A percentile compares a stretch with the other conserved stretches of the same genome.
Evolutionary conservation across 2,797 vertebrate species (phyloP).

Genomic region (Ptychadena robeensis): DNA sequence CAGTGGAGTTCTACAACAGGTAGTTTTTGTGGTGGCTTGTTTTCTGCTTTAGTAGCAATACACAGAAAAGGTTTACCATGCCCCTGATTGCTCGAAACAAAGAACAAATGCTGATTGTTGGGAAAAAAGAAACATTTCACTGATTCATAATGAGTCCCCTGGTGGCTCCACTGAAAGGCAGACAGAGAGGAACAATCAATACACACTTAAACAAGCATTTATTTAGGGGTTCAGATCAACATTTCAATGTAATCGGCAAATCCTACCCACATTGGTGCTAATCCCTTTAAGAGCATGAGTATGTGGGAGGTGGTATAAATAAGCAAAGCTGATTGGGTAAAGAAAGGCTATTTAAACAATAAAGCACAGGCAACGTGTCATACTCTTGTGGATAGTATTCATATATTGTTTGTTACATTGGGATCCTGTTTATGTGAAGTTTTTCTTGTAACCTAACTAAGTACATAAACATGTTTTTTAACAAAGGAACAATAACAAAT

Average conservation of each 20-base stretch:
- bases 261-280: background rate
- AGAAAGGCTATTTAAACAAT: too few species aligned
- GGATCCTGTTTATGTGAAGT: too few species aligned
- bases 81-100: slow-evolving; percentile 6
- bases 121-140: slow-evolving; percentile 15
- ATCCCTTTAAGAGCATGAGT: background rate
- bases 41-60: background rate
- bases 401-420: too few species aligned
- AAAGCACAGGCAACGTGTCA: too few species aligned
- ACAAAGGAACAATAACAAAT: too few species aligned
- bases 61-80: background rate
- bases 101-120: background rate
- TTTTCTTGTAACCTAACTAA: too few species aligned
- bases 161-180: slow-evolving; percentile 1
- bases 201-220: slow-evolving; percentile 21
- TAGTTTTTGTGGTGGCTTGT: background rate
- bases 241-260: slow-evolving; percentile 7
- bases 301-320: too few species aligned
- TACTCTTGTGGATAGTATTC: background rate
- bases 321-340: too few species aligned
- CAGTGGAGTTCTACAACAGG: background rate
- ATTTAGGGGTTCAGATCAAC: slow-evolving; percentile 17
- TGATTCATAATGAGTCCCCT: slow-evolving; percentile 19
- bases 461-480: too few species aligned
- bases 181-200: slow-evolving; percentile 17